Percentiles rank a stretch among this genome's conserved stretches.
Conservation (phyloP, 1,140 invertebrate genomes). For the Oedothorax gibbosus region DNA sequence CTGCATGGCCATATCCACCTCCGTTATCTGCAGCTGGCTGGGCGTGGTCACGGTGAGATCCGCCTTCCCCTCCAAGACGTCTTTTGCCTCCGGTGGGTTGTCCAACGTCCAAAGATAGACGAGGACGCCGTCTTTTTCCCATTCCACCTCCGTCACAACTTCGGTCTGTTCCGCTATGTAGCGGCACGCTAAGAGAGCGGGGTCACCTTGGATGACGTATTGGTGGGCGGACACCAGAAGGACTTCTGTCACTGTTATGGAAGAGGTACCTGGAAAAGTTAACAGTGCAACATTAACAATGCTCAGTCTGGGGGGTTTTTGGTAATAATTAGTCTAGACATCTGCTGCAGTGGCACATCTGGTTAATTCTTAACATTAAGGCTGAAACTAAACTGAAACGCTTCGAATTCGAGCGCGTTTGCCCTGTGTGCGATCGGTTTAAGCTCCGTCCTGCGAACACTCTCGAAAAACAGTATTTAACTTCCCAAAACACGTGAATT, state of each 20-base stretch:
- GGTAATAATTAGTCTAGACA: too few species aligned
- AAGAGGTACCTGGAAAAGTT: background rate
- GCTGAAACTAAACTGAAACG: too few species aligned
- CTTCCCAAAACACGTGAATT: too few species aligned
- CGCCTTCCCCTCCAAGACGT: constrained; percentile 43
- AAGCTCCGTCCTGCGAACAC: too few species aligned
- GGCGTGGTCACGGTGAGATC: constrained; percentile 43
- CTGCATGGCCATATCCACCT: constrained; percentile 61
- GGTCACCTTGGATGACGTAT: constrained; percentile 44
- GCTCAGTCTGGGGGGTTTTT: too few species aligned
- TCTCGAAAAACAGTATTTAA: too few species aligned
- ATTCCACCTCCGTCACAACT: constrained; percentile 44
- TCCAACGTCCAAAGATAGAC: constrained; percentile 56
- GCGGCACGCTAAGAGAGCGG: constrained; percentile 39
- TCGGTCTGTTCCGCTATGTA: constrained; percentile 36
- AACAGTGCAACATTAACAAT: too few species aligned
- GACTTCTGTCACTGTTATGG: constrained; percentile 46
- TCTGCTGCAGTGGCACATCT: too few species aligned
- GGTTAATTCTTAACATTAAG: too few species aligned
- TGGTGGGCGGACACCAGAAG: constrained; percentile 7
- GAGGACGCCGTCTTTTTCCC: constrained; percentile 47
- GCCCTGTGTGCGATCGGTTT: too few species aligned
- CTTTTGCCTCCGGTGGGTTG: constrained; percentile 39
- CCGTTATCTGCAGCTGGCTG: constrained; percentile 45
- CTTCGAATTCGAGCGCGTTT: too few species aligned